Conservation (phyloP, 2,888 invertebrate genomes). For the Ctenicera cuprea region DNA sequence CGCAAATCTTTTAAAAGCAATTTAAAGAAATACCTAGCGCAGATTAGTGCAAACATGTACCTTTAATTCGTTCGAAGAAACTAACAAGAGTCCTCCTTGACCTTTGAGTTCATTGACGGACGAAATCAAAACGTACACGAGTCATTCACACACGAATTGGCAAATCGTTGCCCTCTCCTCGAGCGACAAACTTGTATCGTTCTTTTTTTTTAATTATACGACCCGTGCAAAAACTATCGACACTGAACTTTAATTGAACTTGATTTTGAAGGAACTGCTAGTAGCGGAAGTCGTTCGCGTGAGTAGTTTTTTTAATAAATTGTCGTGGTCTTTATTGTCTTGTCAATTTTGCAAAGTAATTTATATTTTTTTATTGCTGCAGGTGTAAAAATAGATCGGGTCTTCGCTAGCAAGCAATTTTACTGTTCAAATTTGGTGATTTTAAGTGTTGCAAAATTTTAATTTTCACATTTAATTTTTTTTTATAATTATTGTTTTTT, state of each 20-base stretch:
- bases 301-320: background rate
- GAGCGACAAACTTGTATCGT: background rate
- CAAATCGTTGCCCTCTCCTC: constrained; percentile 9
- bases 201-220: constrained; percentile 16
- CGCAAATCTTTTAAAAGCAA: no score
- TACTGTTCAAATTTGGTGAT: no score
- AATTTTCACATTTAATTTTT: no score
- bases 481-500: background rate
- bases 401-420: no score
- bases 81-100: constrained; percentile 12
- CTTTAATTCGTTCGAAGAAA: background rate
- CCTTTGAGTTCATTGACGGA: constrained; percentile 24
- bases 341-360: background rate
- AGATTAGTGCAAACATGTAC: background rate
- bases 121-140: constrained; percentile 24
- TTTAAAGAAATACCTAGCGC: no score
- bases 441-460: no score
- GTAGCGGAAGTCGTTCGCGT: background rate
- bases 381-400: no score
- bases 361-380: background rate
- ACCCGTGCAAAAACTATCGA: background rate
- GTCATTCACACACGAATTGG: constrained; percentile 26
- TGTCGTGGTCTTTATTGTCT: background rate
- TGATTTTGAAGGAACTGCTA: constrained; percentile 4
- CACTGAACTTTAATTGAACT: constrained; percentile 19